A percentile compares a stretch with the other conserved stretches of the same genome.
Evolutionary conservation across 2,113 vertebrate species (phyloP).

Genomic region (Galbula dea): DNA sequence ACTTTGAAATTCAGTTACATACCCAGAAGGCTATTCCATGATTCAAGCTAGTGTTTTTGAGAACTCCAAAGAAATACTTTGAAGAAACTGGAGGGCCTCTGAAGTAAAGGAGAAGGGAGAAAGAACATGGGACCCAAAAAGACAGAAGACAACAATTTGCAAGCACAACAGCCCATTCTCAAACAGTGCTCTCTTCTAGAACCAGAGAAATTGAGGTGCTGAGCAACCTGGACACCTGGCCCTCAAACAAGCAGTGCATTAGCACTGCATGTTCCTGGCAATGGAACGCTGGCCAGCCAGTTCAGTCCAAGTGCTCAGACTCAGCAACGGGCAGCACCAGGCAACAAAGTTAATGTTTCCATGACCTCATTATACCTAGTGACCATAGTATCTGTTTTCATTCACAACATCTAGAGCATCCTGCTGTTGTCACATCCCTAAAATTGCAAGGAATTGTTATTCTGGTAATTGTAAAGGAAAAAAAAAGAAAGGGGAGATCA

Average conservation of each 20-base stretch:
- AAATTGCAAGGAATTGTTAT: neutral
- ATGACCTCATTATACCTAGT: neutral
- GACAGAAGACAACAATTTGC: neutral
- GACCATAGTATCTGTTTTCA: neutral
- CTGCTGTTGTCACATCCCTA: neutral
- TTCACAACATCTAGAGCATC: neutral
- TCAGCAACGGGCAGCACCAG: fast-evolving
- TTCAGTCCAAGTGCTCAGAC: fast-evolving
- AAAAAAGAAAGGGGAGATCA: too few species aligned
- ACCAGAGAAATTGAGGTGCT: neutral
- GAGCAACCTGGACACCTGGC: fast-evolving
- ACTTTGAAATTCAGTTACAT: neutral
- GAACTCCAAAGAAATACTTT: neutral
- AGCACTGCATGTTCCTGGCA: fast-evolving
- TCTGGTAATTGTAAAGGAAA: neutral
- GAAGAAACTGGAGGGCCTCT: neutral
- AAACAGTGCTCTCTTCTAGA: neutral
- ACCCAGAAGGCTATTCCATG: neutral
- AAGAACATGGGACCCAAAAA: neutral
- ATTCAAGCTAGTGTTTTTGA: neutral
- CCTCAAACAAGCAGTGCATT: fast-evolving
- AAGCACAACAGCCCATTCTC: neutral
- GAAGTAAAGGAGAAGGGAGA: neutral
- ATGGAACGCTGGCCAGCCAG: fast-evolving
- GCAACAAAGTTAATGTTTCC: neutral